Base-by-base conservation (phyloP, 2,888 invertebrate genomes). In the Apodemia zela region DNA sequence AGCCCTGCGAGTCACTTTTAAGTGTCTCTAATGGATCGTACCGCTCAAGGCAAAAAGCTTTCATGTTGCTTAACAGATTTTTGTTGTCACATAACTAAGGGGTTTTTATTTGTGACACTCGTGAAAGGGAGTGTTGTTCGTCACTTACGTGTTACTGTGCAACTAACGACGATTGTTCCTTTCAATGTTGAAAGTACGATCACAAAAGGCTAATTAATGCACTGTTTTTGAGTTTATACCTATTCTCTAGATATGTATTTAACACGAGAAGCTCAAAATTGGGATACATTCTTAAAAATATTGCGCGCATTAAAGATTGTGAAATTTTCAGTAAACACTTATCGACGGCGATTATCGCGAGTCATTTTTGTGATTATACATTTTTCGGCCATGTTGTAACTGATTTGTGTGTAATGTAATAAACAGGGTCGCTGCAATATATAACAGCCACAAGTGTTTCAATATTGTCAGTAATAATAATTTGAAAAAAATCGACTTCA, bases 1-100 rank as follows among this genome's bases (percentile, higher is more conserved):
- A 78, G 80, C 82, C 80, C 85, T 87, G 64, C 81, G 75, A 87
- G 85, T 82, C 81, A 80, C 75, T 77, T 80, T 82, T 78, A 87
- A 88, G 89, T 87, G 85, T 84, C 42, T 42, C 80, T 87, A 87
- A 88, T 85, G 86, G 82, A 82, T 79, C 83, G 74, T 80, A 75
- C 74, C 75, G 84, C 82, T 76, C 74, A 72, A 76, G 78, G 83
- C 81, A 80, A 83, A 87, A 84, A 81, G 86, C 83, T 85, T 85
- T 87, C 78, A 76, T 81, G 74, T 81, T 78, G 77, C 80, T 81
- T 77, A 79, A 80, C 80, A 82, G 76, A 79, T 77, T 81, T 81
- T 82, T 79, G 75, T 80, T 83, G 82, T 85, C 85, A 78, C 79
- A 78, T 81, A 82, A 84, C 84, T 78, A 80, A 80, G 79, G 76